These are phyloP conservation scores for Pelusios castaneus DNA, from an alignment of 2,113 vertebrate species.

Conservation along the genomic window DNA sequence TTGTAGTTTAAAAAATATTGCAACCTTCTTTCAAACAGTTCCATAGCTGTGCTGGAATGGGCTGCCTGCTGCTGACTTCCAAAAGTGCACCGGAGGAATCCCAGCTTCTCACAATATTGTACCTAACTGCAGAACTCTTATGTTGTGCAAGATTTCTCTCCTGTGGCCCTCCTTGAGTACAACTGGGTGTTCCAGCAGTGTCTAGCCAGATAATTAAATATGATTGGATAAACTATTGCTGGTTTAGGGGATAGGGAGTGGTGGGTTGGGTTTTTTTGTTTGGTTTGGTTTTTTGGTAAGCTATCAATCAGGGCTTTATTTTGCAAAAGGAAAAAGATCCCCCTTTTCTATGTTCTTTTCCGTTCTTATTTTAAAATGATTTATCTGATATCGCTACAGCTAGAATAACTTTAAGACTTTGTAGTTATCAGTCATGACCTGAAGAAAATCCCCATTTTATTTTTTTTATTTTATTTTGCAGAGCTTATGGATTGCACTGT, in stretches of 20 bases:
- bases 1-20: neutral
- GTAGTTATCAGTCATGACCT: neutral
- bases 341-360: neutral
- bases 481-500: neutral
- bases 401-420: neutral
- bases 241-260: neutral
- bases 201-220: neutral
- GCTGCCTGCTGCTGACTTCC: constrained; percentile 11
- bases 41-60: neutral
- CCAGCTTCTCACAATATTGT: constrained; percentile 8
- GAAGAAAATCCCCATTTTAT: rapidly evolving
- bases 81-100: constrained; percentile 29
- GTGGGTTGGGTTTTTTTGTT: neutral
- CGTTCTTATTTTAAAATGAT: neutral
- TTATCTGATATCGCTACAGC: neutral
- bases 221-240: neutral
- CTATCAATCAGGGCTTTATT: neutral
- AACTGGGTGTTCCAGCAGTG: neutral
- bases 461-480: neutral
- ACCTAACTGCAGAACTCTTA: constrained; percentile 28
- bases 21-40: constrained; percentile 36
- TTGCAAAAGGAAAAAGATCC: neutral
- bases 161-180: neutral
- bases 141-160: constrained; percentile 37
- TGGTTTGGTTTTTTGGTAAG: constrained; percentile 35